Evolutionary conservation across 1,140 invertebrate species (phyloP).

Genomic region (Lordiphosa clarofinis): DNA sequence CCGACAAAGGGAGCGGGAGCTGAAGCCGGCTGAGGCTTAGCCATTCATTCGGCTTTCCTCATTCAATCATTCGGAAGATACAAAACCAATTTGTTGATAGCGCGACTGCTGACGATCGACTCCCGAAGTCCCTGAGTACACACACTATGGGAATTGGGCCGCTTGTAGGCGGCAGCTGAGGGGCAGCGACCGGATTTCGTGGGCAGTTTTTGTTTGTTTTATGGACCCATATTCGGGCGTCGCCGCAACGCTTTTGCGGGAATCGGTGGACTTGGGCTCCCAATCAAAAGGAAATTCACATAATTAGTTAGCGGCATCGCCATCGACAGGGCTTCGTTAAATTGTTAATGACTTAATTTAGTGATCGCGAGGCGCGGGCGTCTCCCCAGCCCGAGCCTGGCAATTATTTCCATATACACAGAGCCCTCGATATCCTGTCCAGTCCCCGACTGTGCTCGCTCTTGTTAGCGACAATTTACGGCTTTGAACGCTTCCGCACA

Average conservation of each 20-base stretch:
- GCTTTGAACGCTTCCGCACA: slow-evolving; percentile 76
- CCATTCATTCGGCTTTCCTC: slow-evolving; percentile 49
- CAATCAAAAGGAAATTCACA: slow-evolving; percentile 76
- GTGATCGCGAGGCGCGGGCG: slow-evolving; percentile 58
- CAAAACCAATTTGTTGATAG: slow-evolving; percentile 75
- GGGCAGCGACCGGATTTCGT: slow-evolving; percentile 51
- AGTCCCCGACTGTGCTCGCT: slow-evolving; percentile 28
- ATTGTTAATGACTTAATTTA: slow-evolving; percentile 79
- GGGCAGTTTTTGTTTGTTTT: slow-evolving; percentile 66
- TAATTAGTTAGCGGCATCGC: slow-evolving; percentile 68
- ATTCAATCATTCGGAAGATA: slow-evolving; percentile 71
- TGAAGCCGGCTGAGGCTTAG: slow-evolving; percentile 18
- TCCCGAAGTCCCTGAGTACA: slow-evolving; percentile 21
- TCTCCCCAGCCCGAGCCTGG: slow-evolving; percentile 22
- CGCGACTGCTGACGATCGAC: slow-evolving; percentile 57
- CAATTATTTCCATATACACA: slow-evolving; percentile 51
- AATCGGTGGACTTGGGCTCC: slow-evolving; percentile 25
- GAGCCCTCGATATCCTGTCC: slow-evolving; percentile 51
- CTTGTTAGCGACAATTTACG: slow-evolving; percentile 78
- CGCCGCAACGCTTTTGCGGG: slow-evolving; percentile 2
- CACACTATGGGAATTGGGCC: slow-evolving; percentile 49
- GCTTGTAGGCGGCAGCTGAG: slow-evolving; percentile 31
- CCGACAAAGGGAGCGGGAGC: slow-evolving; percentile 58
- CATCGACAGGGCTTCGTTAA: slow-evolving; percentile 57
- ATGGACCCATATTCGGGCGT: slow-evolving; percentile 62